Evolutionary conservation across 2,888 invertebrate genomes (phyloP), one percentile per base, ranked within the genome.

Genomic region (Siphlonurus alternatus): DNA sequence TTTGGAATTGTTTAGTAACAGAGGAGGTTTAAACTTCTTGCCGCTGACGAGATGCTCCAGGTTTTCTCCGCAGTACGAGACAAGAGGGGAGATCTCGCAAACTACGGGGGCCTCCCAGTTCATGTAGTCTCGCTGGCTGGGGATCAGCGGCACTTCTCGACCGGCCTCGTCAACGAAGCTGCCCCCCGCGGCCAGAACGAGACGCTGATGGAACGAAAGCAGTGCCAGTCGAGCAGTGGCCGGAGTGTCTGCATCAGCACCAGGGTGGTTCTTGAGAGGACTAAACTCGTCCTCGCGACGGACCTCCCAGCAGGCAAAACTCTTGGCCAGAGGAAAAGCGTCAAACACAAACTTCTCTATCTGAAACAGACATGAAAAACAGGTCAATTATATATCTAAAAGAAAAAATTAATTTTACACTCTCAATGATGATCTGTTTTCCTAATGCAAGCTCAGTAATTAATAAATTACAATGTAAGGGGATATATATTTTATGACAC

Each of bases 321-420:
- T 88, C 68, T 90, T 84, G 0, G 96, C 86, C 76, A 93, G 94
- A 72, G 89, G 89, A 73, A 99, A 99, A 0, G 98, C 96, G 76
- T 99, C 99, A 74, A 99, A 99, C 10, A 99, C 91, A 75, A 99
- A 99, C 75, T 98, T 99, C 73, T 99, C 99, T 77, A 99, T 88
- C 79, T 64, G 38, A 20, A 64, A 20, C 59, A 3, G 59, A 38
- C 5, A 38, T 38, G 15, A 38, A 38, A 38, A 38, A 38, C 5
- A 56, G 20, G 56, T 56, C 7, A 56, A 56, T 56, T 10, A 18
- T 10, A 18, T 56, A 10, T 5, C 5, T 10, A 20, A n/a, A 56
- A 7, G 7, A 5, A 10, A 56, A 22, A 5, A 56, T 18, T 18
- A 10, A 56, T 56, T 56, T 10, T 38, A 10, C n/a, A n/a, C n/a